A percentile compares a stretch with the other conserved stretches of the same genome.
Evolutionary conservation across 2,113 vertebrate species (phyloP).

Genomic region (Laterallus jamaicensis): DNA sequence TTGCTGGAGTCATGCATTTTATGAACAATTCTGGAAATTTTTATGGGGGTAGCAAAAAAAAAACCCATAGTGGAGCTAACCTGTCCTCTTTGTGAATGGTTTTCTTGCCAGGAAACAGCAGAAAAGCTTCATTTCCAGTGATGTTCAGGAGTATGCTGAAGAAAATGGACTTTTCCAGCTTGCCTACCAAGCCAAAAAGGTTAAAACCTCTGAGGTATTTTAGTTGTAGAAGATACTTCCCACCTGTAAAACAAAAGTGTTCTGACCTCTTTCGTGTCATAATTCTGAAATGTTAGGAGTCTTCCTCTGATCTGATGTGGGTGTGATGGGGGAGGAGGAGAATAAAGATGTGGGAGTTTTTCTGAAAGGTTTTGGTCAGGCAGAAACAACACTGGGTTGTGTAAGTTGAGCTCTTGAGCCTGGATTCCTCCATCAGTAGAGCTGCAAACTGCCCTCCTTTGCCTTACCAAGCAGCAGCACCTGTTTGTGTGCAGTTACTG

Average conservation of each 20-base stretch:
- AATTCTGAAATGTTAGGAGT: not conserved
- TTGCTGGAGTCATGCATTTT: not conserved
- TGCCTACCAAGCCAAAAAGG: not conserved
- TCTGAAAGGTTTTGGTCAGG: not conserved
- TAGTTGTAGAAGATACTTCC: not conserved
- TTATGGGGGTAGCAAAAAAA: not conserved
- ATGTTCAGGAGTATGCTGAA: not conserved
- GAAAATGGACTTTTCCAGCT: not conserved
- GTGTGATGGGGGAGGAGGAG: not conserved
- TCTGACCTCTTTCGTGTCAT: not conserved
- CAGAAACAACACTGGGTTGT: not conserved
- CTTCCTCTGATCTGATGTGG: not conserved
- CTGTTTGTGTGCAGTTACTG: not conserved
- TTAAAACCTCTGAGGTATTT: slow-evolving; percentile 16
- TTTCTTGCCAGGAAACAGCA: slow-evolving; percentile 60
- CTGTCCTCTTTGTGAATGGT: not conserved
- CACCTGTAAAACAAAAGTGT: not conserved
- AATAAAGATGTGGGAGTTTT: not conserved
- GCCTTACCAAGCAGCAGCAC: not conserved
- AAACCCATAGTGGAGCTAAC: not conserved
- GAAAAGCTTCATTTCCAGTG: not conserved
- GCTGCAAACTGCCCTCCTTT: not conserved
- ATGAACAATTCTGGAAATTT: not conserved
- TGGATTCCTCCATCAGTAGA: not conserved
- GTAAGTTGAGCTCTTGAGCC: not conserved